A percentile compares a stretch with the other conserved stretches of the same genome.
These are phyloP conservation scores for Murina feae DNA, from an alignment of 2,113 vertebrate species.

Conservation along the genomic window DNA sequence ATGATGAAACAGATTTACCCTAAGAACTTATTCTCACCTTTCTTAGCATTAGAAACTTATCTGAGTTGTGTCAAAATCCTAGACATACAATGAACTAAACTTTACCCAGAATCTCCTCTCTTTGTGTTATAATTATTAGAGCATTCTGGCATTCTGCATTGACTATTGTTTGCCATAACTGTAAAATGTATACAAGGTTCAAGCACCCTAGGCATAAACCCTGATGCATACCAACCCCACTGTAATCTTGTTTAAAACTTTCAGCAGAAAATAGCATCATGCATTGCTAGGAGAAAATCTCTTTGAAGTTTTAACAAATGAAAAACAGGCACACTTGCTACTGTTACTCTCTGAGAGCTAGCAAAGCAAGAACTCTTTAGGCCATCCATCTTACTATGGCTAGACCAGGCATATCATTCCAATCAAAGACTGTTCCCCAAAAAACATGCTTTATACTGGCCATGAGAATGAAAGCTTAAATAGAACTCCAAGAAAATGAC, in stretches of 20 bases:
- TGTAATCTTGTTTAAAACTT: not conserved
- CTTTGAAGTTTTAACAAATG: conserved; percentile 12
- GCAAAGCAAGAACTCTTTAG: not conserved
- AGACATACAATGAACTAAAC: not conserved
- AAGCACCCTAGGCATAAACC: not conserved
- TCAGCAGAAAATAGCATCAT: not conserved
- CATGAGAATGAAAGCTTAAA: conserved; percentile 14
- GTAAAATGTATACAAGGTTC: not conserved
- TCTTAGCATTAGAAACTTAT: not conserved
- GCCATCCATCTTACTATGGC: conserved; percentile 8
- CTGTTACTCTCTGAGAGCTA: not conserved
- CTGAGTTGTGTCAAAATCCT: not conserved
- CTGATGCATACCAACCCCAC: not conserved
- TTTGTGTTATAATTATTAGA: not conserved
- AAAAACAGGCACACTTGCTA: not conserved
- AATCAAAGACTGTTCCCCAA: conserved; percentile 26
- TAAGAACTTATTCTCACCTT: not conserved
- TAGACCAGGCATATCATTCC: not conserved
- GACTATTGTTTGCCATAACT: not conserved
- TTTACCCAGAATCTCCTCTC: not conserved
- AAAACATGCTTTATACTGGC: not conserved
- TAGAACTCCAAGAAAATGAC: conserved; percentile 46
- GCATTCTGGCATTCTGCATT: not conserved
- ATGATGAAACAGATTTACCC: not conserved
- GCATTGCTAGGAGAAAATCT: not conserved